phyloP scores from a whole-genome alignment of 92 coral and sea anemone species.

The Blastomussa wellsi region DNA sequence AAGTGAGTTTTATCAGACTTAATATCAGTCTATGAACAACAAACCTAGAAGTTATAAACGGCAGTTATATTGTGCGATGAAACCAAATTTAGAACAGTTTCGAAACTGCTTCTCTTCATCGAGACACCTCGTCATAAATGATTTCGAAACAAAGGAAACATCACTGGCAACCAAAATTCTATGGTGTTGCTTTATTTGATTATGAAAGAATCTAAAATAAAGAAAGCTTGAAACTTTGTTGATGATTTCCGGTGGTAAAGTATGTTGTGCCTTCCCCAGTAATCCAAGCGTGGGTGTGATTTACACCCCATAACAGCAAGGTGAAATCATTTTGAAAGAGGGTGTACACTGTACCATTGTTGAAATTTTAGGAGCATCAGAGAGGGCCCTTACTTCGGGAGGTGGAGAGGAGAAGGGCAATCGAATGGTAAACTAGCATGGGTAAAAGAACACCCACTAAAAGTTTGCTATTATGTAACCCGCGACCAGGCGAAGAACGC shows the following conservation, averaged over 20 bases:
- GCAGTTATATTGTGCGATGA: background rate
- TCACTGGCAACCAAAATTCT: background rate
- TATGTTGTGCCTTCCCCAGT: background rate
- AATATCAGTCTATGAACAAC: background rate
- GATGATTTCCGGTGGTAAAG: background rate
- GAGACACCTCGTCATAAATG: background rate
- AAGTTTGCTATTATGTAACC: too few relatives aligned
- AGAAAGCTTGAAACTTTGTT: background rate
- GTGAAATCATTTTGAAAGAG: background rate
- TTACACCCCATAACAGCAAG: background rate
- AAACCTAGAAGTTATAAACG: too few relatives aligned
- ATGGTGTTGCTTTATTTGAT: background rate
- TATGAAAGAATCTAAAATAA: background rate
- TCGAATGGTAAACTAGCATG: too few relatives aligned
- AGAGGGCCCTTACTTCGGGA: too few relatives aligned
- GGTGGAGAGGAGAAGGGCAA: too few relatives aligned
- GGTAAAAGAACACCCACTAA: too few relatives aligned
- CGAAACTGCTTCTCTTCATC: background rate
- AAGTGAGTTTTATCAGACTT: background rate
- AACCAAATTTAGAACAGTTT: background rate
- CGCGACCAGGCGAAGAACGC: too few relatives aligned
- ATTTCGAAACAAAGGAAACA: background rate
- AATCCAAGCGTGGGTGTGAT: conserved; percentile 10
- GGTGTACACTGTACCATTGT: too few relatives aligned
- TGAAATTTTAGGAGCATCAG: too few relatives aligned